These are phyloP conservation scores for Sylvilagus bachmani DNA, from an alignment of 2,113 vertebrate genomes.

Conservation along the genomic window DNA sequence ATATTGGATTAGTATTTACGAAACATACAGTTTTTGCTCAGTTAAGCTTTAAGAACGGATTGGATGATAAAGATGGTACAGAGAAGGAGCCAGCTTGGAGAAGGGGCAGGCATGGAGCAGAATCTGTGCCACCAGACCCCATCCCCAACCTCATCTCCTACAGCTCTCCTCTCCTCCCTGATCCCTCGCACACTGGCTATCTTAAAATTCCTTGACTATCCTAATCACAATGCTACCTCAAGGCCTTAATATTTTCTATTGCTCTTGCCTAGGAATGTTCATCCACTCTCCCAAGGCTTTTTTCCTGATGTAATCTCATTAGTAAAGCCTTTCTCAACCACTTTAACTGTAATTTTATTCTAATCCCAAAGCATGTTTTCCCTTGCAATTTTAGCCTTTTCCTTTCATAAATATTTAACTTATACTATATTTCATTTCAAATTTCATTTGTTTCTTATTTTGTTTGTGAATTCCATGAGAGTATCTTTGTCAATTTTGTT, in stretches of 20 bases:
- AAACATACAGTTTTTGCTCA: not conserved
- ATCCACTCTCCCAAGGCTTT: not conserved
- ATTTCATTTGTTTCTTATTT: not conserved
- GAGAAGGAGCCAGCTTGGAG: not conserved
- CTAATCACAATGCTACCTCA: not conserved
- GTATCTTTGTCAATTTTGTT: not conserved
- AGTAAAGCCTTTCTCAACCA: not conserved
- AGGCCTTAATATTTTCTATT: not conserved
- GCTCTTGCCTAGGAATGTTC: not conserved
- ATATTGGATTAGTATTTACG: not conserved
- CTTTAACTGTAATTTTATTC: not conserved
- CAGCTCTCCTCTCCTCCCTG: not conserved
- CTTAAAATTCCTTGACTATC: not conserved
- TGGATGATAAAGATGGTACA: not conserved
- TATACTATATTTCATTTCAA: not conserved
- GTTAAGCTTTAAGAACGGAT: not conserved
- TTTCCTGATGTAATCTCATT: not conserved
- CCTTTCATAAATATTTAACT: not conserved
- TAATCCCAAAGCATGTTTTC: not conserved
- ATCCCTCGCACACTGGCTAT: not conserved
- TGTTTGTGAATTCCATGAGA: not conserved
- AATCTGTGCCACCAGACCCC: accelerated
- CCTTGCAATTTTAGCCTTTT: not conserved
- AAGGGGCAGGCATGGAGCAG: not conserved
- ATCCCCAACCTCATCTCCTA: not conserved